Evolutionary conservation across 2,797 vertebrate genomes (phyloP).

Genomic region (Avahi laniger): DNA sequence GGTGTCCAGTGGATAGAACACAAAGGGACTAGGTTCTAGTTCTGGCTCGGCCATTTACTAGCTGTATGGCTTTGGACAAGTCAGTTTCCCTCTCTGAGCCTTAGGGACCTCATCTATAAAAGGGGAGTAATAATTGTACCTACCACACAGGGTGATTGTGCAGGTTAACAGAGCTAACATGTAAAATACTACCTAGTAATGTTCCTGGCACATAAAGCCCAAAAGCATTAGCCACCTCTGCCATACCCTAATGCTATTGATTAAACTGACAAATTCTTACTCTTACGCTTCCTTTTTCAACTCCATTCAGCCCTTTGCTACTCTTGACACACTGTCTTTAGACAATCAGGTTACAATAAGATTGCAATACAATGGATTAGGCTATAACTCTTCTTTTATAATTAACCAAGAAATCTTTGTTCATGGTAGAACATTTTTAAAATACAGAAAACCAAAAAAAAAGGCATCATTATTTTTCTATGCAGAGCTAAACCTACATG

Average conservation of each 20-base stretch:
- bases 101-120: neutral
- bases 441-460: neutral
- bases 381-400: neutral
- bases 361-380: neutral
- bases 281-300: neutral
- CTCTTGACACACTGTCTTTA: neutral
- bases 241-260: neutral
- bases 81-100: neutral
- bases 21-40: neutral
- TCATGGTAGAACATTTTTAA: neutral
- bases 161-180: neutral
- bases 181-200: neutral
- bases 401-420: neutral
- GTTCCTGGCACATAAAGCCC: neutral
- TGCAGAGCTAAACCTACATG: neutral
- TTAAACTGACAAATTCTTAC: neutral
- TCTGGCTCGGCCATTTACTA: neutral
- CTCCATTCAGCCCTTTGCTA: neutral
- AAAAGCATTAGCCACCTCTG: neutral
- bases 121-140: neutral
- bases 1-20: neutral
- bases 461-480: neutral
- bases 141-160: neutral
- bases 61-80: neutral
- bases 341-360: neutral